Percentiles rank a stretch among this genome's conserved stretches.
These are phyloP conservation scores for Arbacia lixula DNA, from an alignment of 53 echinoderm and acorn worm species.

Conservation along the genomic window DNA sequence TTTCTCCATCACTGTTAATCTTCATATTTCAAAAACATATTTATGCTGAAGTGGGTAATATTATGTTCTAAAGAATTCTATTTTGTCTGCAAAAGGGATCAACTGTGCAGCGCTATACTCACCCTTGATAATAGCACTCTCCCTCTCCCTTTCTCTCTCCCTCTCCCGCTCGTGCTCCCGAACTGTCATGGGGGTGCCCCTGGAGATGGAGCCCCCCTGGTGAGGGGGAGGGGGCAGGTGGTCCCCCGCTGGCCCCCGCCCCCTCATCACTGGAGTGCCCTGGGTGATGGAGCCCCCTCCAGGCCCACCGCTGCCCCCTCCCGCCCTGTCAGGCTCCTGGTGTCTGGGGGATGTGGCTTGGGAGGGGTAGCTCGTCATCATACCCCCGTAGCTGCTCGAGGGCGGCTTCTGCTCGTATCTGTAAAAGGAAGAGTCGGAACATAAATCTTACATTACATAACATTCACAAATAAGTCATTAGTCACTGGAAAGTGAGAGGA, in stretches of 20 bases:
- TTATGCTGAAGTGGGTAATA: too few relatives aligned
- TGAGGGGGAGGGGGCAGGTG: constrained; percentile 5
- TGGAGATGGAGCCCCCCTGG: constrained; percentile 74
- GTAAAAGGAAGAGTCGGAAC: too few relatives aligned
- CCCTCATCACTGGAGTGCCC: constrained; percentile 81
- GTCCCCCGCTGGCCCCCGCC: constrained; percentile 50
- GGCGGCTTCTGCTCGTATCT: constrained; percentile 54
- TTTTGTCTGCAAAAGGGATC: too few relatives aligned
- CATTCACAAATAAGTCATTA: too few relatives aligned
- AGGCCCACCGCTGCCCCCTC: constrained; percentile 29
- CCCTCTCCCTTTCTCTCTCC: too few relatives aligned
- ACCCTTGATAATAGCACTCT: constrained; percentile 48
- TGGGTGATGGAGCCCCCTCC: constrained; percentile 86
- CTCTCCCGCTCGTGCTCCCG: constrained; percentile 30
- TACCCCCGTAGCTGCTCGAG: constrained; percentile 56
- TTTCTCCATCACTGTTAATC: too few relatives aligned
- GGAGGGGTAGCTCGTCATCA: constrained; percentile 70
- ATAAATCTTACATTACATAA: too few relatives aligned
- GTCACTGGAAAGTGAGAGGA: too few relatives aligned
- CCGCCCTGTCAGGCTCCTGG: constrained; percentile 23
- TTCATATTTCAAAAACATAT: too few relatives aligned
- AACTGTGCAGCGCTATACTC: too few relatives aligned
- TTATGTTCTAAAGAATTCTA: too few relatives aligned
- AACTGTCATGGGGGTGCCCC: constrained; percentile 72
- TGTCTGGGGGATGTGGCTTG: constrained; percentile 75